Percentiles rank a stretch among this genome's conserved stretches.
These are phyloP conservation scores for Momotus momota DNA, from an alignment of 2,797 vertebrate species.

Conservation along the genomic window DNA sequence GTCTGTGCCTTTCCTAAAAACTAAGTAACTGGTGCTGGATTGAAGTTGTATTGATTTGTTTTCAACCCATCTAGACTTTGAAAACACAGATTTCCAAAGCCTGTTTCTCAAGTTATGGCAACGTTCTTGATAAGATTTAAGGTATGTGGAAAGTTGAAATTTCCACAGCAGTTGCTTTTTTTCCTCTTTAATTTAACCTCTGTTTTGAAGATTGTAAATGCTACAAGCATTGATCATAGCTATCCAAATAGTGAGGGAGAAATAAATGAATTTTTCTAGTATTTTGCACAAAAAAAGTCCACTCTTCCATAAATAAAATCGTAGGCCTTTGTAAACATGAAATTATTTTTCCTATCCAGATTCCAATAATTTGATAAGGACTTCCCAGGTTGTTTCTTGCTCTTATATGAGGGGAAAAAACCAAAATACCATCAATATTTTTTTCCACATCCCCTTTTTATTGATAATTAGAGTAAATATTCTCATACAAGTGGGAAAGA, in stretches of 20 bases:
- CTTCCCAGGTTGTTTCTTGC: background rate
- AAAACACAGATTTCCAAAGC: background rate
- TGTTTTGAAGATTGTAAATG: background rate
- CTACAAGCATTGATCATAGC: background rate
- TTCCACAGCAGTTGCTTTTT: background rate
- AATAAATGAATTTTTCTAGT: background rate
- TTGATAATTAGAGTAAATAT: background rate
- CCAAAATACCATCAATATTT: background rate
- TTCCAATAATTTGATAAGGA: background rate
- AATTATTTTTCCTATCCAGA: background rate
- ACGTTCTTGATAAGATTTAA: background rate
- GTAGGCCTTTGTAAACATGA: background rate
- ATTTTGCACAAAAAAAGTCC: background rate
- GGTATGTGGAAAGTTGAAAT: background rate
- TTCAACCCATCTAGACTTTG: background rate
- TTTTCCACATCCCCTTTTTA: background rate
- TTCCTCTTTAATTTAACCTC: background rate
- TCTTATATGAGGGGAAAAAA: background rate
- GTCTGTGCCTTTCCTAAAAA: background rate
- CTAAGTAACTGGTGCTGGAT: background rate
- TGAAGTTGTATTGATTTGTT: background rate
- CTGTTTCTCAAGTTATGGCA: background rate
- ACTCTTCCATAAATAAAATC: background rate
- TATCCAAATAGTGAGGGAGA: background rate
- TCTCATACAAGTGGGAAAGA: background rate